Evolutionary conservation across 2,797 vertebrate species (phyloP).

Genomic region (Paramormyrops hopkinsi): DNA sequence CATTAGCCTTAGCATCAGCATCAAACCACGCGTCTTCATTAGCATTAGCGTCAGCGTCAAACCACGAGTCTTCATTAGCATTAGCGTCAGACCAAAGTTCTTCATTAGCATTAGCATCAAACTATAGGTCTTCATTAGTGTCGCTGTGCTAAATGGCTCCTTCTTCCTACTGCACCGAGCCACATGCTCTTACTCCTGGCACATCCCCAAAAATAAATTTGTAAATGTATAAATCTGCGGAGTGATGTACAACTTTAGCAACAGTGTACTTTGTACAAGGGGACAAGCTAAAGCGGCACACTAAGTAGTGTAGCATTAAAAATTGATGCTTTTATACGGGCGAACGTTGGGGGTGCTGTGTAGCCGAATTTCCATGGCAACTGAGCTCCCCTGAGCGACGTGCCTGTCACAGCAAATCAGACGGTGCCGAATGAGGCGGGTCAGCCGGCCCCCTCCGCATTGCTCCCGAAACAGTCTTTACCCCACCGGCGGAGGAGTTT

Average conservation of each 20-base stretch:
- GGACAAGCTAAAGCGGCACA: neutral
- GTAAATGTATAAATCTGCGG: constrained; percentile 47
- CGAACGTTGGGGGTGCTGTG: constrained; percentile 15
- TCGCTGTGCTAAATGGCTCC: neutral
- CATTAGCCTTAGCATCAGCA: neutral
- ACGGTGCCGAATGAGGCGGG: constrained; percentile 38
- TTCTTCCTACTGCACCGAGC: constrained; percentile 51
- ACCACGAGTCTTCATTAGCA: neutral
- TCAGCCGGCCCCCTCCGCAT: constrained; percentile 35
- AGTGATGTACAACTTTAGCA: constrained; percentile 34
- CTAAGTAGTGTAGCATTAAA: constrained; percentile 17
- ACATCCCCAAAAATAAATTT: constrained; percentile 58
- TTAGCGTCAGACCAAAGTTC: neutral
- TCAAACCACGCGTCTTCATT: neutral
- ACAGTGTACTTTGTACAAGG: neutral
- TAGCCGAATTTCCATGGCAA: constrained; percentile 39
- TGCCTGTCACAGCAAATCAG: constrained; percentile 45
- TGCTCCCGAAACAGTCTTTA: constrained; percentile 40
- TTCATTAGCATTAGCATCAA: neutral
- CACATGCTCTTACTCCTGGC: constrained; percentile 49
- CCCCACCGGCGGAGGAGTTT: constrained; percentile 30
- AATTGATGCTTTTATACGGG: constrained; percentile 27
- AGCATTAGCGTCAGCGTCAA: neutral
- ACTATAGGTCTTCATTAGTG: neutral
- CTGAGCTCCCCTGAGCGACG: constrained; percentile 37